These are phyloP conservation scores for Panagrolaimus sp. DNA, from an alignment of 1,140 invertebrate genomes.

Conservation along the genomic window DNA sequence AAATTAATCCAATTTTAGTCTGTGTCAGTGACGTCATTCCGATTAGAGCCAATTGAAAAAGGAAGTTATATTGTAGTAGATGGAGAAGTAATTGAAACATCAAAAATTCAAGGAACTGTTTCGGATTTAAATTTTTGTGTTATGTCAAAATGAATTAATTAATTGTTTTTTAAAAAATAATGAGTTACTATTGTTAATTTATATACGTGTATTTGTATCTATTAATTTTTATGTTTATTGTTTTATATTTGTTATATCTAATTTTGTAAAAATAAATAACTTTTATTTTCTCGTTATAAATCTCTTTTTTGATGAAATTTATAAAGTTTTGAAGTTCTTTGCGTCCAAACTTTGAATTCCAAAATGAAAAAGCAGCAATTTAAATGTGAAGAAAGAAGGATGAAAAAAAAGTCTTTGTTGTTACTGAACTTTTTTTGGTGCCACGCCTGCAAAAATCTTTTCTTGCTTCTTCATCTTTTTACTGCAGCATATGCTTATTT, in stretches of 20 bases:
- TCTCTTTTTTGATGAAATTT: not conserved
- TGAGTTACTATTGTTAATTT: not conserved
- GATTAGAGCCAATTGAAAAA: not conserved
- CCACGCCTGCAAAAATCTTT: too few species aligned
- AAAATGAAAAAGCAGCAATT: too few species aligned
- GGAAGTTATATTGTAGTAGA: conserved; percentile 10
- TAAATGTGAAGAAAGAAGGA: too few species aligned
- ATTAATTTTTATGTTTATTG: not conserved
- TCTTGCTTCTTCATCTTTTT: too few species aligned
- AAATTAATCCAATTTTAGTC: not conserved
- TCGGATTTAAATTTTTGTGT: not conserved
- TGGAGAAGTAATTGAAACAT: not conserved
- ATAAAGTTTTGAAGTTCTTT: not conserved
- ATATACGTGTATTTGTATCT: conserved; percentile 7
- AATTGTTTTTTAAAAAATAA: not conserved
- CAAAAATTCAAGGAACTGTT: conserved; percentile 3
- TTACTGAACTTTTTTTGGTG: too few species aligned
- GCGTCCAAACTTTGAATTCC: not conserved
- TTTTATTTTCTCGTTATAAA: not conserved
- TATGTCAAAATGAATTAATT: not conserved
- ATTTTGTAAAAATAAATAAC: conserved; percentile 5
- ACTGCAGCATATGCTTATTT: too few species aligned
- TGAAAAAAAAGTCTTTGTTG: too few species aligned
- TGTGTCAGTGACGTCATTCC: conserved; percentile 3
- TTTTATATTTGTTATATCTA: not conserved